Evolutionary conservation across 2,113 vertebrate genomes (phyloP).

Genomic region (Cyprinodon variegatus): DNA sequence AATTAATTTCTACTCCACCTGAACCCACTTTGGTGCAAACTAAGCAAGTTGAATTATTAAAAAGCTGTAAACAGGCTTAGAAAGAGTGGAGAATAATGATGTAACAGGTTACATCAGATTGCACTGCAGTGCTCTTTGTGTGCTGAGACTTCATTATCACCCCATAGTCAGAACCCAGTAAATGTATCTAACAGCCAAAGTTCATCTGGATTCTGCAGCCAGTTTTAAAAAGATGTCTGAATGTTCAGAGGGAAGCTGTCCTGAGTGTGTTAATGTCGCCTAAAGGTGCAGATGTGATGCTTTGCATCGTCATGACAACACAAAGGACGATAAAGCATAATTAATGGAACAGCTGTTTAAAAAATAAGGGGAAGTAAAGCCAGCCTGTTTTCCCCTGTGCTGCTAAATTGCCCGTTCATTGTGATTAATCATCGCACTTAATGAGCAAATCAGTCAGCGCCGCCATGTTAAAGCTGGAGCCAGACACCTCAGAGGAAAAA

Average conservation of each 20-base stretch:
- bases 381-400: conserved; percentile 8
- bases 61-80: no score
- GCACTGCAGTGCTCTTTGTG: not conserved
- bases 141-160: not conserved
- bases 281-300: not conserved
- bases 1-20: no score
- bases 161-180: no score
- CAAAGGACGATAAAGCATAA: not conserved
- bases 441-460: conserved; percentile 30
- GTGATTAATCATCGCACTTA: conserved; percentile 27
- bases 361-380: conserved; percentile 12
- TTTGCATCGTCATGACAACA: not conserved
- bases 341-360: conserved; percentile 5
- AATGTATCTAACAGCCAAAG: not conserved
- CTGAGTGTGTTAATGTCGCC: not conserved
- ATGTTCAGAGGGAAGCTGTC: not conserved
- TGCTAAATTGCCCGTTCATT: conserved; percentile 24
- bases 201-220: not conserved
- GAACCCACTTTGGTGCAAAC: no score
- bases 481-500: not conserved
- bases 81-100: not conserved
- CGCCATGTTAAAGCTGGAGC: not conserved
- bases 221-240: not conserved
- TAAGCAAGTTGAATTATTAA: no score
- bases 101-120: not conserved